A percentile compares a stretch with the other conserved stretches of the same genome.
These are phyloP conservation scores for Geopemphigus sp. DNA, from an alignment of 1,140 invertebrate genomes.

Conservation along the genomic window DNA sequence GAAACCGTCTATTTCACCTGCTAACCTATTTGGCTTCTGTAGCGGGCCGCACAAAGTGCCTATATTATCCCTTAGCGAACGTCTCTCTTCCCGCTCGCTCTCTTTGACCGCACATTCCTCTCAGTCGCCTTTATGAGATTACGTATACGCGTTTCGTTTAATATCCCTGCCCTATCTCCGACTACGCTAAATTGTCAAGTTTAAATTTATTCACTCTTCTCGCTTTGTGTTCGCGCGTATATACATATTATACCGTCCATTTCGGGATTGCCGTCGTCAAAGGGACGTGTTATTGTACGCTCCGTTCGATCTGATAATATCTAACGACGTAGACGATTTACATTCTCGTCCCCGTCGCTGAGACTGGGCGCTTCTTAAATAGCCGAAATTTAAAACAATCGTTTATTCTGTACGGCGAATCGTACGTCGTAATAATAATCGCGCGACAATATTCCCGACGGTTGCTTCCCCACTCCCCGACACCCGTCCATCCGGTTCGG, in stretches of 20 bases:
- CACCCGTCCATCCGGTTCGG: too few species aligned
- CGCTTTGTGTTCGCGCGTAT: not conserved
- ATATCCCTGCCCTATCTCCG: not conserved
- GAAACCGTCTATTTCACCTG: not conserved
- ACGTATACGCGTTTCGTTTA: not conserved
- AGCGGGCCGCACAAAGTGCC: not conserved
- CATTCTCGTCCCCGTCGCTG: too few species aligned
- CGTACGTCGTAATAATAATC: too few species aligned
- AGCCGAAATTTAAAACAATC: too few species aligned
- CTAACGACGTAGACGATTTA: too few species aligned
- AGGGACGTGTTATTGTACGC: not conserved
- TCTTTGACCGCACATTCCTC: conserved; percentile 19
- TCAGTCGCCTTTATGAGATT: not conserved
- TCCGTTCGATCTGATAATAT: not conserved
- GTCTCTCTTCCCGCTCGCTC: not conserved
- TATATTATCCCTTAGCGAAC: not conserved
- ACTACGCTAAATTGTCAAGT: not conserved
- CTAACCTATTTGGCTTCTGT: not conserved
- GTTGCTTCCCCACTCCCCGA: too few species aligned
- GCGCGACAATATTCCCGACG: too few species aligned
- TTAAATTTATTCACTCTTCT: not conserved
- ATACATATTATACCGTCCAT: not conserved
- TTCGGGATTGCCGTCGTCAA: not conserved
- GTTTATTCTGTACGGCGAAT: too few species aligned
- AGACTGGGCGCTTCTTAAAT: too few species aligned